phyloP scores from a whole-genome alignment of 2,888 invertebrate species.

The Rosalia funebris region DNA sequence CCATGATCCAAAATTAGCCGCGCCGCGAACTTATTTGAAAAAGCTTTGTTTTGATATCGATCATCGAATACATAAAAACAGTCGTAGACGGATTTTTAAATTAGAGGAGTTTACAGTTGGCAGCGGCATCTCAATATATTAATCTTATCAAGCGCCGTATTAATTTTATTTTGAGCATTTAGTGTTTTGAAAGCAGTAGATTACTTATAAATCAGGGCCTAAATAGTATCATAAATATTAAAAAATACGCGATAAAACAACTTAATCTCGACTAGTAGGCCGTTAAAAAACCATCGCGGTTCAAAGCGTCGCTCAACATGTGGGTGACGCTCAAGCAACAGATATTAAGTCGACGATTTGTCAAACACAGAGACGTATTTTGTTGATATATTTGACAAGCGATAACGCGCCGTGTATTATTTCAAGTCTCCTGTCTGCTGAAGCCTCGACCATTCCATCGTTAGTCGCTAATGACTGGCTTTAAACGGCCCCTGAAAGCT shows the following conservation, averaged over 20 bases:
- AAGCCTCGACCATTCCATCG: conserved; percentile 49
- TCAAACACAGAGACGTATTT: conserved; percentile 51
- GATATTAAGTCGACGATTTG: conserved; percentile 50
- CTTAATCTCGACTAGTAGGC: conserved; percentile 7
- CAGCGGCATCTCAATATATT: conserved; percentile 8
- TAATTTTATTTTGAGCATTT: conserved; percentile 7
- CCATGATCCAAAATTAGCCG: conserved; percentile 5
- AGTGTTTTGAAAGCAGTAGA: conserved; percentile 5
- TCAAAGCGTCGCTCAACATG: conserved; percentile 14
- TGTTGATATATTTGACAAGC: conserved; percentile 58
- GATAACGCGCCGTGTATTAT: conserved; percentile 56
- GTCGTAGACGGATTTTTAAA: conserved; percentile 9
- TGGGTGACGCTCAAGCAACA: conserved; percentile 30
- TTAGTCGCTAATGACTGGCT: conserved; percentile 56
- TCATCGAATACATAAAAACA: conserved; percentile 12
- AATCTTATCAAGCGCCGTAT: conserved; percentile 8
- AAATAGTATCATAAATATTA: conserved; percentile 17
- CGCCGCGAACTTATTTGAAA: conserved; percentile 1
- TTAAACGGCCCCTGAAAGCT: conserved; percentile 52
- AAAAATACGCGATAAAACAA: conserved; percentile 15
- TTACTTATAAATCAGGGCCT: conserved; percentile 15
- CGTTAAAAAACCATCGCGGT: too few species aligned
- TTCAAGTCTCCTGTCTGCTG: conserved; percentile 41
- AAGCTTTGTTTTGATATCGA: conserved; percentile 14
- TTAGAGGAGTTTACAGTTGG: conserved; percentile 18